Evolutionary conservation across 2,888 invertebrate genomes (phyloP), one percentile per base, ranked within the genome.

Genomic region (Vesta saturnalis): DNA sequence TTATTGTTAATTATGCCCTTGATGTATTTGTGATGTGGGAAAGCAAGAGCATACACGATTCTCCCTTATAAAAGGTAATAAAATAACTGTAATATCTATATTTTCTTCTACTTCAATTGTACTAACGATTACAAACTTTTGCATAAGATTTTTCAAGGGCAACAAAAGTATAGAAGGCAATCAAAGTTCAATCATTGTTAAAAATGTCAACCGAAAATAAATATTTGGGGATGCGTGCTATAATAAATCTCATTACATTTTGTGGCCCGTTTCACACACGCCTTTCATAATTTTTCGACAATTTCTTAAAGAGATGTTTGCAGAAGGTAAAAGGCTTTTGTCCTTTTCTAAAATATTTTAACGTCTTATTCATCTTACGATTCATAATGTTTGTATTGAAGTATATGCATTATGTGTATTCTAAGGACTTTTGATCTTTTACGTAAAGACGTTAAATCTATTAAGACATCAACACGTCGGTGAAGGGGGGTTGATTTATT

Each of bases 171-270:
- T 57, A 59, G 39, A 64, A 68, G 47, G 64, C 67, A 68, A 64
- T 60, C 59, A 54, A 69, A 66, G 47, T 55, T 49, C 60, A 39
- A 62, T 66, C 63, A 74, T 76, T 73, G 71, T 74, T 62, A 52
- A 35, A 70, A 39, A 68, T 59, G 76, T 77, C 77, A 76, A 72
- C 73, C 72, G 69, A 75, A 74, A 76, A 78, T 77, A 78, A 78
- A 78, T 77, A 77, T 78, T 78, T 76, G 74, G 76, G 75, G 74
- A 76, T 71, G 67, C n/a, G n/a, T 72, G 66, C 73, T 73, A 74
- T 77, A 77, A 78, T 78, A 78, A 78, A 78, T 78, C 77, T 78
- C 77, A 77, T 78, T 78, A 77, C 77, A 74, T 73, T 76, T 74
- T 78, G 78, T 76, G 78, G 77, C 77, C 71, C 76, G 75, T 72